Evolutionary conservation across 2,888 invertebrate genomes (phyloP).

Genomic region (Euphydryas editha): DNA sequence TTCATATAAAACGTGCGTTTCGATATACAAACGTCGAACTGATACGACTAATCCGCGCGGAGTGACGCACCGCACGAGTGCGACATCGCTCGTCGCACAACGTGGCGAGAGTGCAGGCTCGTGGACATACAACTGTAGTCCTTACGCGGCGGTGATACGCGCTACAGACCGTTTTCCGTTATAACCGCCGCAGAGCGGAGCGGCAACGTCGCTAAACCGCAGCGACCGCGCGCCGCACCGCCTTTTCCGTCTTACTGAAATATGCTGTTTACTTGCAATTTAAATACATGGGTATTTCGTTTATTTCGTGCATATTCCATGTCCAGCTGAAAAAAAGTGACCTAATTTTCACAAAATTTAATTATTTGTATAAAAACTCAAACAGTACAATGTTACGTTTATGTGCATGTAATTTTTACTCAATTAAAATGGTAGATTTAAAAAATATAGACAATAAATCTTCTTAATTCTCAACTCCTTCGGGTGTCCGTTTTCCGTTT

Average conservation of each 20-base stretch:
- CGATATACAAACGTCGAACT: constrained; percentile 30
- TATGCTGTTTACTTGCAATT: constrained; percentile 1
- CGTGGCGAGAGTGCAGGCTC: background rate
- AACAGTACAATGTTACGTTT: no score
- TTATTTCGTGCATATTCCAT: no score
- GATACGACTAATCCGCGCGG: constrained; percentile 41
- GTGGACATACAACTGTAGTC: background rate
- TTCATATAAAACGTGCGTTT: background rate
- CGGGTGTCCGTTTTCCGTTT: no score
- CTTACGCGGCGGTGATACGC: constrained; percentile 1
- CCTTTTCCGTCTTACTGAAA: background rate
- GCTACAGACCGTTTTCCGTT: background rate
- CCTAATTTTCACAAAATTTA: no score
- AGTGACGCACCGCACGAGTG: constrained; percentile 54
- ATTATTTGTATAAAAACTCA: no score
- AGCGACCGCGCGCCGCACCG: constrained; percentile 8
- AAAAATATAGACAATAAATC: no score
- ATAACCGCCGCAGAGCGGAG: constrained; percentile 33
- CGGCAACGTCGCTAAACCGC: constrained; percentile 40
- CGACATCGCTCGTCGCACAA: background rate
- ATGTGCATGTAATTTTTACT: no score
- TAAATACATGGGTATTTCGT: background rate
- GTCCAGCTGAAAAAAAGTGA: no score
- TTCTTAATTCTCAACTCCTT: no score
- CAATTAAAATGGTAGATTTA: no score